Percentiles rank a stretch among this genome's conserved stretches.
phyloP scores from a whole-genome alignment of 1,140 invertebrate genomes.

The Drosophila nasuta region DNA sequence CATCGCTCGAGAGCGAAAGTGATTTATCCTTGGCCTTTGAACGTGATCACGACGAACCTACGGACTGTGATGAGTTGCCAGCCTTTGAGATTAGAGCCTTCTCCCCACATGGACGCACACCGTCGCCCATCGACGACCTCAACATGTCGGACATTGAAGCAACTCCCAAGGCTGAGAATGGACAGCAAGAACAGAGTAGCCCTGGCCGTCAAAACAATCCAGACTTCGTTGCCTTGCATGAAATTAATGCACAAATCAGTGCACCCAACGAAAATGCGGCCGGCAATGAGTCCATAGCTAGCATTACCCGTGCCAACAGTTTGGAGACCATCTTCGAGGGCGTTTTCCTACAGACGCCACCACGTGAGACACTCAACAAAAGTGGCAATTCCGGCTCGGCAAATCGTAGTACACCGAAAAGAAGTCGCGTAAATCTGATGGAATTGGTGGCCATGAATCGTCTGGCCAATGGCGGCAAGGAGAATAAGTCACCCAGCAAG shows the following conservation, averaged over 20 bases:
- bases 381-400: constrained; percentile 29
- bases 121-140: constrained; percentile 77
- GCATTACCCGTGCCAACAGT: constrained; percentile 53
- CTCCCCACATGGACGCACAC: constrained; percentile 75
- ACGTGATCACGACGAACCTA: constrained; percentile 52
- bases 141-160: constrained; percentile 49
- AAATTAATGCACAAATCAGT: constrained; percentile 81
- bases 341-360: constrained; percentile 77
- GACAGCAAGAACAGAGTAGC: constrained; percentile 16
- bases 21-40: constrained; percentile 76
- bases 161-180: constrained; percentile 48
- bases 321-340: constrained; percentile 82
- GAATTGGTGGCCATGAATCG: constrained; percentile 73
- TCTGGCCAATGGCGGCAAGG: constrained; percentile 56
- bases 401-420: constrained; percentile 58
- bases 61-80: constrained; percentile 71
- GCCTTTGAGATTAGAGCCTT: constrained; percentile 75
- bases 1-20: constrained; percentile 73
- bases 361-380: constrained; percentile 57
- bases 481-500: constrained; percentile 64
- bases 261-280: constrained; percentile 62
- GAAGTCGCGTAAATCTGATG: constrained; percentile 66
- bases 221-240: constrained; percentile 75
- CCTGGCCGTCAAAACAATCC: constrained; percentile 56
- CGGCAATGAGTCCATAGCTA: constrained; percentile 38